Base-by-base conservation (phyloP, 2,113 vertebrate genomes). In the Bothrops jararaca region DNA sequence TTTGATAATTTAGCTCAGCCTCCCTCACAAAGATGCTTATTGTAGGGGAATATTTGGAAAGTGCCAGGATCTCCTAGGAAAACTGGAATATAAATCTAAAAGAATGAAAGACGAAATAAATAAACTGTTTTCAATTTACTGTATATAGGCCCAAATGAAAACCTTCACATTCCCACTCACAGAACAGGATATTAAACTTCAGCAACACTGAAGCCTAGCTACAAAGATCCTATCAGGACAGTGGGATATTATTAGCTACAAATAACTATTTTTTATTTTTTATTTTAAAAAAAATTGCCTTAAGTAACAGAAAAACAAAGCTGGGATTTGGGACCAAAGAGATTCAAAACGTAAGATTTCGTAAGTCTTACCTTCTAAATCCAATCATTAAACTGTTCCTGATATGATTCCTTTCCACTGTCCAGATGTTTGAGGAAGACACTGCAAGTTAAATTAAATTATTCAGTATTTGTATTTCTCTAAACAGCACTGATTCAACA, bases 321-420 rank as follows among this genome's bases (percentile, higher is more conserved):
- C 24, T 22, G 45, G 12, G 15, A 58, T 60, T 48, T 58, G 53
- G n/a, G 12, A 34, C 0, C 45, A 90, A 92, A 13, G 45, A 15
- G 8, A 92, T 53, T 15, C 13, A 45, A 39, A 50, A 13, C n/a
- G 48, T 20, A 89, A n/a, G 3, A 85, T 23, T 48, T 24, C 15
- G 0, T 52, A 90, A 64, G 89, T 5, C 98, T 98, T 98, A 99
- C 99, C 96, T 98, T 97, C 29, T 98, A 96, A 99, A 99, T 95
- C 97, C 98, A 10, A 0, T 0, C 95, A 97, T 89, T 53, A 99
- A 97, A 93, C 96, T 96, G 93, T 23, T 42, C 93, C 97, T 98
- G 94, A 99, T 98, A 8, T 50, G 48, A 74, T 9, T 64, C 6
- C 95, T 29, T 24, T 98, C 97, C 92, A 98, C 0, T 6, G 94